Evolutionary conservation across 2,888 invertebrate species (phyloP), one percentile per base, ranked within the genome.

Genomic region (Acleris laterana): DNA sequence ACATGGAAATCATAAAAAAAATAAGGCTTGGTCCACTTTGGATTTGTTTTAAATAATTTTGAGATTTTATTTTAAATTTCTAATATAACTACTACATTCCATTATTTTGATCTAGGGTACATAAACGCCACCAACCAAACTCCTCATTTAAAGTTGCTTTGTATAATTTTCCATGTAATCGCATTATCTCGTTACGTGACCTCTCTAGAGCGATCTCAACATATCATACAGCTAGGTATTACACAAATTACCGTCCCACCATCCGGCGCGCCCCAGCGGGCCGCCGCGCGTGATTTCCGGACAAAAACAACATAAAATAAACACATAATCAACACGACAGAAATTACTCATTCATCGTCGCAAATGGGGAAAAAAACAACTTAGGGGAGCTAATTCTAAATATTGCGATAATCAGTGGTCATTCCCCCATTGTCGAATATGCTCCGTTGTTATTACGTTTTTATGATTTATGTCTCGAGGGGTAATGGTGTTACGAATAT

Each of bases 321-420:
- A 57, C 52, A 55, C 56, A 46, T 46, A 61, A 61, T 57, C 38
- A 51, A 50, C 50, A 52, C 50, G 44, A 25, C 20, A 50, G 42
- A 61, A 64, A 68, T 68, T 50, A 56, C 61, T 51, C 60, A 60
- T 64, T 64, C 64, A 64, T 63, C 42, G 59, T 42, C 16, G 32
- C 56, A 50, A 63, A 63, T 60, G 60, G 55, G 42, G 42, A 56
- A 56, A 64, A 66, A 66, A 77, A 75, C 74, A 69, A 75, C 71
- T 71, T 74, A 71, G 72, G 76, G 76, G 74, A 67, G 71, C 59
- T 69, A 72, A 70, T 70, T 62, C 69, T 68, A 65, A 65, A 65
- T 50, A 60, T 55, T 51, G 51, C 62, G 57, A 71, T 79, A 77
- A 78, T 77, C 71, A 77, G 76, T 70, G 69, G 71, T 71, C 65